Evolutionary conservation across 2,113 vertebrate genomes (phyloP).

Genomic region (Mola mola): DNA sequence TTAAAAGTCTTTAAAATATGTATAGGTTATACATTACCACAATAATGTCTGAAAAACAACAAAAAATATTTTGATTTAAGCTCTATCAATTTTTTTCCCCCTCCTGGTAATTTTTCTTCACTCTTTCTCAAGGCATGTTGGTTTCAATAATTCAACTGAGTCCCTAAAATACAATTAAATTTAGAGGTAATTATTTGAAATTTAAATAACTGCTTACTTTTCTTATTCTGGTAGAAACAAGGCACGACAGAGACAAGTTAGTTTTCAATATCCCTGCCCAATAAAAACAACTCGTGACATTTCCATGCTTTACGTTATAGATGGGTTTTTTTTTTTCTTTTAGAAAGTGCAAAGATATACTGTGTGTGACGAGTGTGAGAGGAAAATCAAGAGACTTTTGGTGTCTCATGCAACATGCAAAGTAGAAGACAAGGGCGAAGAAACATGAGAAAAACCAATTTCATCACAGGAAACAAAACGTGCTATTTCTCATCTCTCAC

Average conservation of each 20-base stretch:
- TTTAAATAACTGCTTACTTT: slow-evolving; percentile 16
- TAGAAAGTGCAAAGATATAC: slow-evolving; percentile 35
- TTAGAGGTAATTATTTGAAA: slow-evolving; percentile 19
- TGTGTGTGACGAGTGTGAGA: slow-evolving; percentile 17
- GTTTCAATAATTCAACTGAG: slow-evolving; percentile 14
- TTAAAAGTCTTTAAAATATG: slow-evolving; percentile 35
- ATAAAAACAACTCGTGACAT: slow-evolving; percentile 40
- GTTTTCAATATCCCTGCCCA: neutral
- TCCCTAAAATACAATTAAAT: neutral
- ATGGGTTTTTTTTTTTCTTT: slow-evolving; percentile 14
- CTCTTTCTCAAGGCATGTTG: slow-evolving; percentile 20
- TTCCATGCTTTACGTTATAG: slow-evolving; percentile 26
- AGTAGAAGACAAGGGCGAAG: neutral
- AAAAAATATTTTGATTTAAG: slow-evolving; percentile 26
- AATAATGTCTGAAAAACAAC: slow-evolving; percentile 47
- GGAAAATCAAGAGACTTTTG: slow-evolving; percentile 25
- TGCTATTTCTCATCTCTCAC: slow-evolving; percentile 33
- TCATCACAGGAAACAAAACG: slow-evolving; percentile 22
- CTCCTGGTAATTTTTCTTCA: slow-evolving; percentile 16
- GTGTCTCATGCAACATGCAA: neutral
- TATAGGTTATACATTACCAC: slow-evolving; percentile 21
- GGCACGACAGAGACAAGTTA: slow-evolving; percentile 22
- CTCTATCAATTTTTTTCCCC: slow-evolving; percentile 27
- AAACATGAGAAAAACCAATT: slow-evolving; percentile 15
- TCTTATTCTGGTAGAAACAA: slow-evolving; percentile 36